phyloP scores from a whole-genome alignment of 2,113 vertebrate genomes.

The Micromys minutus region DNA sequence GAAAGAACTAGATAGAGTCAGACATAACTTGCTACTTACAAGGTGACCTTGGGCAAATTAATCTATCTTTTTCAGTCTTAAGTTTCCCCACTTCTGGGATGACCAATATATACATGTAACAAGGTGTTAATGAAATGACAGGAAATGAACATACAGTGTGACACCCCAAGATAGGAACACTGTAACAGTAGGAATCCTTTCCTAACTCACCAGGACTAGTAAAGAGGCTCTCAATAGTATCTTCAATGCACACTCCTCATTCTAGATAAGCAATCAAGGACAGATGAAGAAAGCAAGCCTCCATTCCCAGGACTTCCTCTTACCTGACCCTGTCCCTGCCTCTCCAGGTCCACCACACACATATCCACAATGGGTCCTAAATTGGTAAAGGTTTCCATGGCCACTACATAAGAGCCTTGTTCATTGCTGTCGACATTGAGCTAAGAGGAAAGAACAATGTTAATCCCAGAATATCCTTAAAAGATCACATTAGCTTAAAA shows the following conservation, averaged over 20 bases:
- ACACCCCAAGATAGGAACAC: not conserved
- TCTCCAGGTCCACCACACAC: conserved; percentile 98
- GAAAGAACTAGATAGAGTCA: not conserved
- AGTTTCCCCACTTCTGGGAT: not conserved
- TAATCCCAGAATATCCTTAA: not conserved
- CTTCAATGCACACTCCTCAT: not conserved
- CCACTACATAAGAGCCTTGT: conserved; percentile 96
- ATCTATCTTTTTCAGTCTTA: not conserved
- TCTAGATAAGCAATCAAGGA: not conserved
- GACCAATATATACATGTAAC: not conserved
- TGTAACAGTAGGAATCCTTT: not conserved
- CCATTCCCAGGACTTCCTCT: not conserved
- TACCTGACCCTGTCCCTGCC: conserved; percentile 99
- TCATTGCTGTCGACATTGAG: conserved; percentile 99
- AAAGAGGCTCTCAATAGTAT: not conserved
- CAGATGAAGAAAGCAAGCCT: not conserved
- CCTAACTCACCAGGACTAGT: not conserved
- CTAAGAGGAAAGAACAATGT: conserved; percentile 79
- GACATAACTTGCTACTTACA: not conserved
- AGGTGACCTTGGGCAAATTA: not conserved
- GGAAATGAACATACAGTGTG: not conserved
- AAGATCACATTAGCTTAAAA: not conserved
- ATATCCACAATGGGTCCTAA: conserved; percentile 98
- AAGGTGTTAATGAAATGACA: not conserved
- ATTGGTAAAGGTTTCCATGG: conserved; percentile 99